These are phyloP conservation scores for Thaumetopoea pityocampa DNA, from an alignment of 1,140 invertebrate species.

Conservation along the genomic window DNA sequence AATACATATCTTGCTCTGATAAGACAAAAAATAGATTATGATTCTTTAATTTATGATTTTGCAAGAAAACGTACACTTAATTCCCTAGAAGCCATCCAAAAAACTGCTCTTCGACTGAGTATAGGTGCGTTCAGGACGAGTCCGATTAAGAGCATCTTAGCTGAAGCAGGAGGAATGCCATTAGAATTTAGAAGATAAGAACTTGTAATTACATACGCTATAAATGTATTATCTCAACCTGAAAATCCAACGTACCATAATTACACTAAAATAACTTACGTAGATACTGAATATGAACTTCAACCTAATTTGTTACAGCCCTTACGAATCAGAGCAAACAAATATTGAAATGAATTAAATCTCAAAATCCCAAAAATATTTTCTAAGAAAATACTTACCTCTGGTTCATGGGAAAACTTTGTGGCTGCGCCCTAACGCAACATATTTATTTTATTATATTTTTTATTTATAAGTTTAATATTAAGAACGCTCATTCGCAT, in stretches of 20 bases:
- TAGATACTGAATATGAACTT: background rate
- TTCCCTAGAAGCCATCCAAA: constrained; percentile 17
- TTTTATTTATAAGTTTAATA: no score
- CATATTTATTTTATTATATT: no score
- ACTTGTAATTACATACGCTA: constrained; percentile 7
- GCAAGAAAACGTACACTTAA: constrained; percentile 9
- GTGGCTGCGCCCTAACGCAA: no score
- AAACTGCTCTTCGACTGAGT: constrained; percentile 17
- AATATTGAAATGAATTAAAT: constrained; percentile 4
- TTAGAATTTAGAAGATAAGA: constrained; percentile 20
- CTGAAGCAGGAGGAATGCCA: constrained; percentile 17
- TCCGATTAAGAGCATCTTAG: constrained; percentile 15
- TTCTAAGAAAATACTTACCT: constrained; percentile 1
- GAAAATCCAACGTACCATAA: constrained; percentile 7
- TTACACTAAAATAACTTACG: background rate
- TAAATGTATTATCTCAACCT: constrained; percentile 10
- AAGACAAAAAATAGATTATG: constrained; percentile 22
- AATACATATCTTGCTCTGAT: constrained; percentile 18
- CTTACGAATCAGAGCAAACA: background rate
- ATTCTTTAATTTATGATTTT: constrained; percentile 18
- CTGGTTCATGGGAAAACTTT: constrained; percentile 1
- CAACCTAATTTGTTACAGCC: background rate
- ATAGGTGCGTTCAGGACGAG: no score
- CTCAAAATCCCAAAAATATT: background rate
- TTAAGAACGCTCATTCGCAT: no score